Percentiles rank a stretch among this genome's conserved stretches.
phyloP scores from a whole-genome alignment of 2,888 invertebrate genomes.

The Campaea margaritaria region DNA sequence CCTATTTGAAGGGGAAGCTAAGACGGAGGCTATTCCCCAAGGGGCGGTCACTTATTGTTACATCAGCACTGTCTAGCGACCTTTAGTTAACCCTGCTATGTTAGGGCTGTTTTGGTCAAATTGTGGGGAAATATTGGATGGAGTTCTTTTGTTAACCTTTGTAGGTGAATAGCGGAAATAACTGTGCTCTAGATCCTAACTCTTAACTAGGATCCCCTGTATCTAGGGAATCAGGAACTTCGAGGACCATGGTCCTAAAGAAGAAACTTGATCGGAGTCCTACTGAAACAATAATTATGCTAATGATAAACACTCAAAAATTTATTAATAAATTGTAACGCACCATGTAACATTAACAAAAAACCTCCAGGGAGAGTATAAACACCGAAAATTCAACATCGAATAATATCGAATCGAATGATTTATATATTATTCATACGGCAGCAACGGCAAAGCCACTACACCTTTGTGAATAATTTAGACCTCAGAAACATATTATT shows the following conservation, averaged over 20 bases:
- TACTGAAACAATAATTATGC: too few relatives aligned
- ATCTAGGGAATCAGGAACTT: too few relatives aligned
- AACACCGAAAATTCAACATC: constrained; percentile 23
- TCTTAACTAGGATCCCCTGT: too few relatives aligned
- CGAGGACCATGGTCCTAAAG: too few relatives aligned
- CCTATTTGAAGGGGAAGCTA: constrained; percentile 56
- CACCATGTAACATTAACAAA: not conserved
- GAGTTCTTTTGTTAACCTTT: constrained; percentile 6
- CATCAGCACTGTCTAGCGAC: constrained; percentile 53
- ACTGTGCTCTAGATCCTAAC: too few relatives aligned
- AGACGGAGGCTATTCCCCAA: constrained; percentile 59
- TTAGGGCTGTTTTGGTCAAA: constrained; percentile 29
- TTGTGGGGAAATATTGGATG: constrained; percentile 2
- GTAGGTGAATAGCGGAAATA: too few relatives aligned
- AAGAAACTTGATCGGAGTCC: too few relatives aligned
- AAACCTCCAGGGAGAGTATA: constrained; percentile 18
- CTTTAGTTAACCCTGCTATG: constrained; percentile 38
- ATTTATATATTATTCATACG: constrained; percentile 79
- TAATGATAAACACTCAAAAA: too few relatives aligned
- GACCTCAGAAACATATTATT: constrained; percentile 74
- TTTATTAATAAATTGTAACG: too few relatives aligned
- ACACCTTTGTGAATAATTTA: constrained; percentile 82
- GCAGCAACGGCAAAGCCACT: constrained; percentile 65
- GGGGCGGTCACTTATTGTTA: constrained; percentile 72
- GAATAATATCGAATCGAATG: constrained; percentile 77